phyloP scores from a whole-genome alignment of 2,113 vertebrate species.

The Mirza zaza region DNA sequence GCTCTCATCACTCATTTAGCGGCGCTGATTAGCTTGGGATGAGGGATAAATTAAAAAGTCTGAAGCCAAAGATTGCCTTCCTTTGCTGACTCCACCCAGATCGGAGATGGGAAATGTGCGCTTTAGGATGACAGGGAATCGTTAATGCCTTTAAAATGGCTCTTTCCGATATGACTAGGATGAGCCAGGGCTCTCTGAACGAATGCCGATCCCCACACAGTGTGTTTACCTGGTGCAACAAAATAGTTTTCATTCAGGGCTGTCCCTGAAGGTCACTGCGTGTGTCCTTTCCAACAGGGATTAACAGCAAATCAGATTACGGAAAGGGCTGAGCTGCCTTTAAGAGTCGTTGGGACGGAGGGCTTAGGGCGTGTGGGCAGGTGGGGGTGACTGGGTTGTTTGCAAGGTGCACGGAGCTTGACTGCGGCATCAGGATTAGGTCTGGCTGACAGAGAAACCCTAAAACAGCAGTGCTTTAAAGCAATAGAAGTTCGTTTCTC shows the following conservation, averaged over 20 bases:
- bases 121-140: background rate
- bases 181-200: background rate
- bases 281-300: background rate
- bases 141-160: background rate
- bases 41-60: too few relatives aligned
- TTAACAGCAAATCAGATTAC: background rate
- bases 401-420: background rate
- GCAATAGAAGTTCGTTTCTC: accelerated
- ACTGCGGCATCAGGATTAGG: background rate
- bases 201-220: accelerated
- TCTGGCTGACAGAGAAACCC: background rate
- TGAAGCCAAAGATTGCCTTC: too few relatives aligned
- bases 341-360: background rate
- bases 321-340: background rate
- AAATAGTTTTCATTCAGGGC: background rate
- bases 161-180: accelerated
- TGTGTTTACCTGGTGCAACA: accelerated
- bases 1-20: background rate
- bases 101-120: background rate
- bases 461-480: too few relatives aligned
- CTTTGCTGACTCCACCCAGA: background rate
- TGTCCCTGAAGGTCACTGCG: background rate
- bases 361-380: background rate
- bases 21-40: accelerated
- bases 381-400: background rate